Percentiles rank a stretch among this genome's conserved stretches.
Conservation (phyloP, 2,113 vertebrate genomes). For the Gadus chalcogrammus region DNA sequence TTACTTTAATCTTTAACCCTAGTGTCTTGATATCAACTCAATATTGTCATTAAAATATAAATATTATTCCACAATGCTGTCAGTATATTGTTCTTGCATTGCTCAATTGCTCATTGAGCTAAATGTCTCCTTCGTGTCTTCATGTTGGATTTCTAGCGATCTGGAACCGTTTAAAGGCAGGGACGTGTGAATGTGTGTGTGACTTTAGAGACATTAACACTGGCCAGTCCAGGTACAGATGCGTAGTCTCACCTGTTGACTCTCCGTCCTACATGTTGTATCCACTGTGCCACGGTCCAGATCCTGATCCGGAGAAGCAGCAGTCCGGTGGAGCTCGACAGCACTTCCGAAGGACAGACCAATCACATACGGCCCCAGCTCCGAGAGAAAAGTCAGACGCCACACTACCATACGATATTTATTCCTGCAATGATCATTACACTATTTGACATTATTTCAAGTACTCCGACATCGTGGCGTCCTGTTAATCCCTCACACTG, state of each 20-base stretch:
- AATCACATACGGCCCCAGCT: constrained; percentile 62
- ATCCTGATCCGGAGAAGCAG: constrained; percentile 79
- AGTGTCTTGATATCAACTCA: too few relatives aligned
- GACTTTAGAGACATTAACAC: not conserved
- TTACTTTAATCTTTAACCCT: too few relatives aligned
- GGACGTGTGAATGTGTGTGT: too few relatives aligned
- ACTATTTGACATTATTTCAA: not conserved
- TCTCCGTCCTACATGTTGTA: not conserved
- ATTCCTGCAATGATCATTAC: not conserved
- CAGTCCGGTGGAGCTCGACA: constrained; percentile 81
- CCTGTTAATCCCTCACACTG: too few relatives aligned
- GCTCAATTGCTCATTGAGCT: too few relatives aligned
- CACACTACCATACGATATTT: not conserved
- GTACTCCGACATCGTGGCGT: too few relatives aligned
- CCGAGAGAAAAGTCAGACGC: constrained; percentile 84
- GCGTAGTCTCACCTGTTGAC: not conserved
- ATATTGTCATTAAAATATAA: too few relatives aligned
- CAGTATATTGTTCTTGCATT: too few relatives aligned
- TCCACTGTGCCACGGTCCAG: constrained; percentile 54
- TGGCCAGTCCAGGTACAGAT: not conserved
- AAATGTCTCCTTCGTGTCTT: too few relatives aligned
- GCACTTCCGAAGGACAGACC: constrained; percentile 69
- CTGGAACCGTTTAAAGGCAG: too few relatives aligned
- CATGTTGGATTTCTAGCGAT: too few relatives aligned
- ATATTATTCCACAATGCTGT: too few relatives aligned